A percentile compares a stretch with the other conserved stretches of the same genome.
phyloP scores from a whole-genome alignment of 1,140 invertebrate genomes.

The Meteorus sp. region DNA sequence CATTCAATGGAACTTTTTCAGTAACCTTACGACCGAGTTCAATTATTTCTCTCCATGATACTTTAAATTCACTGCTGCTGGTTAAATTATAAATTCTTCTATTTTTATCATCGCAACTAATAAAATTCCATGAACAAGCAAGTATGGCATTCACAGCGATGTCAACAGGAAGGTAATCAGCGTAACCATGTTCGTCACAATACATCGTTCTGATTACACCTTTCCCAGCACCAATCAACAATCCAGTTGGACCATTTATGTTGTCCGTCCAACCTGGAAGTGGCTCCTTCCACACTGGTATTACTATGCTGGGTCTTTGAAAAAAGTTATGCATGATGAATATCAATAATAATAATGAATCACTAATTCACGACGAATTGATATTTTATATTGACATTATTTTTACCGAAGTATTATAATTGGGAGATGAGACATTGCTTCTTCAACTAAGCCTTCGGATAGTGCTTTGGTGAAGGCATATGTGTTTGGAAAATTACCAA shows the following conservation, averaged over 20 bases:
- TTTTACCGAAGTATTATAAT: slow-evolving; percentile 80
- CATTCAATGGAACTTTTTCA: slow-evolving; percentile 74
- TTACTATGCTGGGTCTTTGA: slow-evolving; percentile 63
- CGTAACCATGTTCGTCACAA: slow-evolving; percentile 74
- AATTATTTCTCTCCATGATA: slow-evolving; percentile 80
- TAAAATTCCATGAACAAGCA: slow-evolving; percentile 65
- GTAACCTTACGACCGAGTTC: slow-evolving; percentile 78
- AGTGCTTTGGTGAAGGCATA: slow-evolving; percentile 92
- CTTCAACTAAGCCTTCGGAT: slow-evolving; percentile 79
- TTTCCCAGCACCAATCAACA: slow-evolving; percentile 79
- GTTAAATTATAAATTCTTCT: slow-evolving; percentile 72
- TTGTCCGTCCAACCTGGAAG: slow-evolving; percentile 93
- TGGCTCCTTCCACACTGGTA: slow-evolving; percentile 80
- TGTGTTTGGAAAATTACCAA: slow-evolving; percentile 84
- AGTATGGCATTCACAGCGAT: slow-evolving; percentile 72
- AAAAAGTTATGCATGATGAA: background rate
- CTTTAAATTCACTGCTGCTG: slow-evolving; percentile 77
- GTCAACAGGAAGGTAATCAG: slow-evolving; percentile 87
- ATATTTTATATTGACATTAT: slow-evolving; percentile 8
- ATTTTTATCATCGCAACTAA: slow-evolving; percentile 47
- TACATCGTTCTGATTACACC: slow-evolving; percentile 85
- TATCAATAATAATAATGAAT: background rate
- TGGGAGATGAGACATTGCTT: slow-evolving; percentile 75
- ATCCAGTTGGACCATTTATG: slow-evolving; percentile 84
- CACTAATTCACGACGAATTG: too few relatives aligned